Percentiles rank a stretch among this genome's conserved stretches.
phyloP scores from a whole-genome alignment of 2,113 vertebrate genomes.

The Silurus asotus region DNA sequence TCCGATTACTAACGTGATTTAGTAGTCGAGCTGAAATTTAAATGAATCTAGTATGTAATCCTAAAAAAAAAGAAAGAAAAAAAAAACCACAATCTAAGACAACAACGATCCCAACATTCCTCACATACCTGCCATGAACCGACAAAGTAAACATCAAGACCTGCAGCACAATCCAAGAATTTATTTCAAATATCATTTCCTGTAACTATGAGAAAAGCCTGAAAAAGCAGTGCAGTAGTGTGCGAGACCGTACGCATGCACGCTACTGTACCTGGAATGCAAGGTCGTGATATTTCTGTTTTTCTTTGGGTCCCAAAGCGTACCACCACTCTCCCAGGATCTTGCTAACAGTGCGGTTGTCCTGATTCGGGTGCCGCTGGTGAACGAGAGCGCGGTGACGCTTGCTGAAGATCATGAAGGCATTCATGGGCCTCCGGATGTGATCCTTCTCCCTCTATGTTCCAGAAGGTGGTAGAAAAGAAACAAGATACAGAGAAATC shows the following conservation, averaged over 20 bases:
- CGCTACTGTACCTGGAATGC: constrained; percentile 84
- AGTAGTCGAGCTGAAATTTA: neutral
- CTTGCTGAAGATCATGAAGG: constrained; percentile 97
- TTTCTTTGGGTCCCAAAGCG: constrained; percentile 87
- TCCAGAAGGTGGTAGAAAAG: neutral
- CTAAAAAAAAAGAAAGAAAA: neutral
- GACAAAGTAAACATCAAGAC: neutral
- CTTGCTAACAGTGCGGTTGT: constrained; percentile 93
- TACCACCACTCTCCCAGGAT: constrained; percentile 97
- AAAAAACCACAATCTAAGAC: neutral
- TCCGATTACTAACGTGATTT: neutral
- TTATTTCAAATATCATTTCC: neutral
- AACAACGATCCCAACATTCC: neutral
- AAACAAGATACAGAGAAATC: too few species aligned
- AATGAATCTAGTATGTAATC: neutral
- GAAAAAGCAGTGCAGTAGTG: neutral
- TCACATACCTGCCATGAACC: neutral
- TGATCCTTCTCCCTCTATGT: constrained; percentile 88
- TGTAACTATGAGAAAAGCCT: neutral
- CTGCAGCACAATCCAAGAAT: neutral
- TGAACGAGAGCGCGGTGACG: constrained; percentile 89
- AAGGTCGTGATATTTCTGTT: constrained; percentile 92
- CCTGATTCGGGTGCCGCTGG: constrained; percentile 92
- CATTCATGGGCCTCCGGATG: constrained; percentile 91
- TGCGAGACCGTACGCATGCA: too few species aligned